Percentiles rank a stretch among this genome's conserved stretches.
phyloP scores from a whole-genome alignment of 2,113 vertebrate genomes.

The Empidonax alnorum region DNA sequence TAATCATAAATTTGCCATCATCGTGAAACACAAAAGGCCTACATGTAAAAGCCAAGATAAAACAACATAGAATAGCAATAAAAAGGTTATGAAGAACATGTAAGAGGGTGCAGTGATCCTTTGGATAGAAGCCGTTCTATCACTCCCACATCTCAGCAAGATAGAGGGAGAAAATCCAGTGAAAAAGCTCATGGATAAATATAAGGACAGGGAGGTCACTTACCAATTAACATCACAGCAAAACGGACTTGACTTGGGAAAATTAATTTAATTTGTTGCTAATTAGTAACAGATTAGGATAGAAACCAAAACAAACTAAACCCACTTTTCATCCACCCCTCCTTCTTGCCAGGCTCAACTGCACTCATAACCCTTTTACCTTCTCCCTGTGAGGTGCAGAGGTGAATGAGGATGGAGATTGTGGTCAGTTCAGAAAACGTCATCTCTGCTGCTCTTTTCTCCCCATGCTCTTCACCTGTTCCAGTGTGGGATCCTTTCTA shows the following conservation, averaged over 20 bases:
- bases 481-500: not conserved
- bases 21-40: not conserved
- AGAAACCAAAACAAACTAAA: not conserved
- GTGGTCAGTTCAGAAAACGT: rapidly evolving
- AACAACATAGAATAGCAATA: not conserved
- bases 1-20: not conserved
- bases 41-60: not conserved
- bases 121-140: not conserved
- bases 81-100: not conserved
- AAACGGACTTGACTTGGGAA: rapidly evolving
- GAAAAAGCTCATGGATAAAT: not conserved
- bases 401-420: not conserved
- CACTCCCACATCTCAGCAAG: not conserved
- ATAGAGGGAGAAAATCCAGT: not conserved
- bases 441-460: not conserved
- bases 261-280: not conserved
- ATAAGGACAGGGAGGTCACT: not conserved
- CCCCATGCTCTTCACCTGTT: not conserved
- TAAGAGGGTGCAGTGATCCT: not conserved
- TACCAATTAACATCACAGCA: not conserved
- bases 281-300: not conserved
- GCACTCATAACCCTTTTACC: not conserved
- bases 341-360: not conserved
- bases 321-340: rapidly evolving
- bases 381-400: rapidly evolving